Conservation (phyloP, 2,888 invertebrate genomes). For the Rhynchonema sp. region DNA sequence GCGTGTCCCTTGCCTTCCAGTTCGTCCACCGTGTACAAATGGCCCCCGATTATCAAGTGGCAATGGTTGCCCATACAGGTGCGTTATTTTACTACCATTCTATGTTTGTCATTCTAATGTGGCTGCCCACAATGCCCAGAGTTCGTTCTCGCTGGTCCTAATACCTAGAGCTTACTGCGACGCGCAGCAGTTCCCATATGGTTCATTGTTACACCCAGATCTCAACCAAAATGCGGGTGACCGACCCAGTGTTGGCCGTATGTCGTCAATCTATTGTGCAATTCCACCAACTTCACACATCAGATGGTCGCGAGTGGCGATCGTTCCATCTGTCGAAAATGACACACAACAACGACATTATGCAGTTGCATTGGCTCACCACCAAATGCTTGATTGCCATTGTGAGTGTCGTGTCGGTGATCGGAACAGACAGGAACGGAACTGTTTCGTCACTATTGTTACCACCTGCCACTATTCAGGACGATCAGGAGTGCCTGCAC, state of each 20-base stretch:
- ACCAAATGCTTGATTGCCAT: neutral
- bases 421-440: neutral
- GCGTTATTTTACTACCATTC: too few species aligned
- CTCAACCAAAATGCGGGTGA: neutral
- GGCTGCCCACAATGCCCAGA: too few species aligned
- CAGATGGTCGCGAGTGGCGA: neutral
- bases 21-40: neutral
- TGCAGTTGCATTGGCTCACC: neutral
- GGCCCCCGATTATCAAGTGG: neutral
- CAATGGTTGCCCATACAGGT: neutral
- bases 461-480: neutral
- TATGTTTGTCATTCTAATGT: too few species aligned
- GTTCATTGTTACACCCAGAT: too few species aligned
- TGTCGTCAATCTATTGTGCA: neutral
- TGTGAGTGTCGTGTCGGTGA: too few species aligned
- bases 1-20: neutral
- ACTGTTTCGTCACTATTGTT: too few species aligned
- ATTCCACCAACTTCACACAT: neutral
- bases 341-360: neutral
- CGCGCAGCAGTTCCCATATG: too few species aligned
- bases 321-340: neutral
- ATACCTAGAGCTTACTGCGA: too few species aligned
- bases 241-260: neutral
- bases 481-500: neutral
- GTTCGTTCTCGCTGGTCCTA: too few species aligned